Conservation (phyloP, 2,888 invertebrate species). For the Tinea pellionella region DNA sequence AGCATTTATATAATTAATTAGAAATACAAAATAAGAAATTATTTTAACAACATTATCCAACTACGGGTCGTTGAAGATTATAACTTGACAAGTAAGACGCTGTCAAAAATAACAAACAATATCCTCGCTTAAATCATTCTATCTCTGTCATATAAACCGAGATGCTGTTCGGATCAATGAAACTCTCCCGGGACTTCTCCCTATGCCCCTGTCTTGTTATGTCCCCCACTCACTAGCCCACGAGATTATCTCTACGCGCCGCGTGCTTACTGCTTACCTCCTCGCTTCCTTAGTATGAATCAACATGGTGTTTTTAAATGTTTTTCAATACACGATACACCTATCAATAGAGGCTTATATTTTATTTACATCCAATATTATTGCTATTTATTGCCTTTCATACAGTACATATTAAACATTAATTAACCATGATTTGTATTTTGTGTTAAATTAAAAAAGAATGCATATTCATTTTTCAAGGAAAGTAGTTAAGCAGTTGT, state of each 20-base stretch:
- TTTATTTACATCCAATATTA: too few relatives aligned
- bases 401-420: too few relatives aligned
- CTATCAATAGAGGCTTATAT: too few relatives aligned
- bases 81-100: background rate
- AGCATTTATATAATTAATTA: too few relatives aligned
- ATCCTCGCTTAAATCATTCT: conserved; percentile 18
- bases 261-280: background rate
- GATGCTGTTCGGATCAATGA: conserved; percentile 63
- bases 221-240: background rate
- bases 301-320: background rate
- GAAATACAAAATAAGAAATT: too few relatives aligned
- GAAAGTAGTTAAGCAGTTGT: background rate
- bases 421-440: background rate
- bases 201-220: conserved; percentile 21
- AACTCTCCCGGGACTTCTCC: conserved; percentile 42
- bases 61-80: background rate
- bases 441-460: background rate
- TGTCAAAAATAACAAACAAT: background rate
- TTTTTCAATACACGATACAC: background rate
- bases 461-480: background rate
- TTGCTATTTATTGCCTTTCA: too few relatives aligned
- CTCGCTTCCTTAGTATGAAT: background rate
- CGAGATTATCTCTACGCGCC: background rate
- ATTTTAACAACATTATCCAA: too few relatives aligned
- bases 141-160: conserved; percentile 53